phyloP scores from a whole-genome alignment of 2,113 vertebrate species.

The Uria lomvia region DNA sequence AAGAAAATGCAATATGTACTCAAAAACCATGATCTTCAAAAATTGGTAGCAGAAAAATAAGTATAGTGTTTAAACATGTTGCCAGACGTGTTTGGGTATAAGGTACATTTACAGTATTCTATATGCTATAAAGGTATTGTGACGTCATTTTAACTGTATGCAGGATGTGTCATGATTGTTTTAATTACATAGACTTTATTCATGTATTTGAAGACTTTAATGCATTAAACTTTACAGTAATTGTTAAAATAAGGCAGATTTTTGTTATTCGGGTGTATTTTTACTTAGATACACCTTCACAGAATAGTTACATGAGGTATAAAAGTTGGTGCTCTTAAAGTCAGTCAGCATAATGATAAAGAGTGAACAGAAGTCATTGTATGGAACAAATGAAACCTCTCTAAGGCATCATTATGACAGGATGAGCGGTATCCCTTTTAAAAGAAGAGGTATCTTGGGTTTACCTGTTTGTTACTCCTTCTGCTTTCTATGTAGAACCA shows the following conservation, averaged over 20 bases:
- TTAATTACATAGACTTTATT: background rate
- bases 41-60: background rate
- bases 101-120: background rate
- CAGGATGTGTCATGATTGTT: background rate
- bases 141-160: background rate
- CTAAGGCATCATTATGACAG: background rate
- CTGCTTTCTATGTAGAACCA: background rate
- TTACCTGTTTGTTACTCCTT: background rate
- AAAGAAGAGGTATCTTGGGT: background rate
- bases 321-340: background rate
- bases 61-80: slow-evolving; percentile 16
- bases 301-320: background rate
- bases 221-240: background rate
- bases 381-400: background rate
- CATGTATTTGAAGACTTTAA: background rate
- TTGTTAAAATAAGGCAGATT: background rate
- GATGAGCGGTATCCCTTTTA: background rate
- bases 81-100: background rate
- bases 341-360: background rate
- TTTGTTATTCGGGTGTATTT: background rate
- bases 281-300: background rate
- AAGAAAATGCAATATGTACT: slow-evolving; percentile 7
- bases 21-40: background rate
- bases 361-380: background rate
- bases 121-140: background rate